Percentiles rank a stretch among this genome's conserved stretches.
These are phyloP conservation scores for Lampropteryx suffumata DNA, from an alignment of 2,888 invertebrate species.

Conservation along the genomic window DNA sequence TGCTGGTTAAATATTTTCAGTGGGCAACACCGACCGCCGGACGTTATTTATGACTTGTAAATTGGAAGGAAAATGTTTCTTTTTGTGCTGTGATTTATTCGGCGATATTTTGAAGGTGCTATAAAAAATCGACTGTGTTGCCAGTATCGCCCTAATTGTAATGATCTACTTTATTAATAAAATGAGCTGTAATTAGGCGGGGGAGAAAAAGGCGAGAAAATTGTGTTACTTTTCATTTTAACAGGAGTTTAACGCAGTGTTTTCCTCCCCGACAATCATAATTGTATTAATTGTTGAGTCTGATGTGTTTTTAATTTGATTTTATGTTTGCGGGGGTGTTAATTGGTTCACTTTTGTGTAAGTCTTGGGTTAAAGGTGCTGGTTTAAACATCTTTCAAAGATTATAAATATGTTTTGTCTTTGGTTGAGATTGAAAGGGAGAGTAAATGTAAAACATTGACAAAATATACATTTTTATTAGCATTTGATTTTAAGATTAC, in stretches of 20 bases:
- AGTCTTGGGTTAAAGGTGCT: conserved; percentile 15
- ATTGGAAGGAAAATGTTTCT: conserved; percentile 50
- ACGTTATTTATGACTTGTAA: conserved; percentile 72
- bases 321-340: conserved; percentile 32
- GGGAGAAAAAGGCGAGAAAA: conserved; percentile 78
- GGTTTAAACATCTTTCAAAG: neutral
- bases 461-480: too few relatives aligned
- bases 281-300: conserved; percentile 74
- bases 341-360: conserved; percentile 22
- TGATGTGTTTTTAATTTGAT: conserved; percentile 49
- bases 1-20: conserved; percentile 79
- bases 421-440: neutral
- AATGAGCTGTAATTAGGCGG: conserved; percentile 75
- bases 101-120: conserved; percentile 27
- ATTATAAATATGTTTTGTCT: too few relatives aligned
- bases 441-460: neutral
- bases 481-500: too few relatives aligned
- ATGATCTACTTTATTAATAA: conserved; percentile 77
- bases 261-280: conserved; percentile 67
- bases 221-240: conserved; percentile 72
- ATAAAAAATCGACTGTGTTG: conserved; percentile 23
- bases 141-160: conserved; percentile 63
- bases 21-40: conserved; percentile 66
- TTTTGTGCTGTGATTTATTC: conserved; percentile 32
- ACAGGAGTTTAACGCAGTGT: conserved; percentile 69